A percentile compares a stretch with the other conserved stretches of the same genome.
These are phyloP conservation scores for Poecilobothrus nobilitatus DNA, from an alignment of 2,888 invertebrate genomes.

Conservation along the genomic window DNA sequence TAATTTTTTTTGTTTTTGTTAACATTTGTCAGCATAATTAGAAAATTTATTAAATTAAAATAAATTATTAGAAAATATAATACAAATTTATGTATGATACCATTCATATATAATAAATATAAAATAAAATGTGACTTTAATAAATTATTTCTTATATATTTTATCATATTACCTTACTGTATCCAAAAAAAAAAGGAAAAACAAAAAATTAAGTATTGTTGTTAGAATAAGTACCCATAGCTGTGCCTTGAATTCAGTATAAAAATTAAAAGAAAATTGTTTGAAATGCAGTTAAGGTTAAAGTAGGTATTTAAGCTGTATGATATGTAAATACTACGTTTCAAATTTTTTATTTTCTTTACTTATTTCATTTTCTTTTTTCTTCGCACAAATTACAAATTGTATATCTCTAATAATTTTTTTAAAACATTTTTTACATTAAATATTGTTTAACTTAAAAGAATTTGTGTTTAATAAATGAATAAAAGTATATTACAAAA, in stretches of 20 bases:
- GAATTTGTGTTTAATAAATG: neutral
- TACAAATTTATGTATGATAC: no score
- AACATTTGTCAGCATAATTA: no score
- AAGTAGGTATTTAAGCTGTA: neutral
- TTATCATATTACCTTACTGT: neutral
- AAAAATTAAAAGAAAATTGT: neutral
- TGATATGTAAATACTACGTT: neutral
- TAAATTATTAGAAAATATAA: no score
- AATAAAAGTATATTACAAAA: neutral
- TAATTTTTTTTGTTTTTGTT: no score
- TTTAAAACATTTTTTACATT: neutral
- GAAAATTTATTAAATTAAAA: no score
- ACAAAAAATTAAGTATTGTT: neutral
- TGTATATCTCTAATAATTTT: no score
- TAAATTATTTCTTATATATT: neutral
- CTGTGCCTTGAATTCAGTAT: constrained; percentile 1
- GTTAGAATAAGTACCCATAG: constrained; percentile 3
- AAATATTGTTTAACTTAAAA: neutral
- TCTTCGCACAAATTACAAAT: no score
- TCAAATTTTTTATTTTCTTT: neutral
- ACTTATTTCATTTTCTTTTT: neutral
- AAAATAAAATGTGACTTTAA: no score
- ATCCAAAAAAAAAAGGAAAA: neutral
- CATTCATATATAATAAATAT: no score
- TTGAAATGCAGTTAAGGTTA: neutral